Evolutionary conservation across 2,888 invertebrate genomes (phyloP).

Genomic region (Aleiodes testaceus): DNA sequence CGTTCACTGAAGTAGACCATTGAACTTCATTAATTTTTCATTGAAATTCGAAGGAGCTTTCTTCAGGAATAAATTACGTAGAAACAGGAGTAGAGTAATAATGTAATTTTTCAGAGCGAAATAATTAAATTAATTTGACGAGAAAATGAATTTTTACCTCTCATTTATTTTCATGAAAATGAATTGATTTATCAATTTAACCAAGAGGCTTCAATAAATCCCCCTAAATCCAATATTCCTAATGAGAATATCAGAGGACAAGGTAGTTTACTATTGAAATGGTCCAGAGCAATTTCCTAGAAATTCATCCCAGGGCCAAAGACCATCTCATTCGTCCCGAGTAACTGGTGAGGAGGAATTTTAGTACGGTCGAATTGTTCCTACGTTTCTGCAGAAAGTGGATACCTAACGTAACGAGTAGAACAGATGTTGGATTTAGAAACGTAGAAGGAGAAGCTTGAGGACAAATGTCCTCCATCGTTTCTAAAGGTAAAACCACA

Average conservation of each 20-base stretch:
- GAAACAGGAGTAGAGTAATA: no score
- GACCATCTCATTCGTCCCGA: constrained; percentile 16
- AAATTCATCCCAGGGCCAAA: constrained; percentile 1
- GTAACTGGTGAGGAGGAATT: constrained; percentile 18
- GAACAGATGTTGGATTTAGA: constrained; percentile 14
- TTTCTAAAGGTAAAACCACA: constrained; percentile 19
- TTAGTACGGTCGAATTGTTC: constrained; percentile 21
- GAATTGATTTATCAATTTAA: neutral
- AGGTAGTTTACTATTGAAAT: constrained; percentile 11
- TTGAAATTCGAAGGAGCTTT: constrained; percentile 10
- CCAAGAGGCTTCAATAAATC: neutral
- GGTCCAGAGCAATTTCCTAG: constrained; percentile 7
- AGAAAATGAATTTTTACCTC: no score
- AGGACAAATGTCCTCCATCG: constrained; percentile 20
- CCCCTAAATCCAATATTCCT: neutral
- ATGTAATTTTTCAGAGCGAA: no score
- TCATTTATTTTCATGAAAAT: no score
- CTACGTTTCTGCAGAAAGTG: constrained; percentile 13
- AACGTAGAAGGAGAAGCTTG: constrained; percentile 13
- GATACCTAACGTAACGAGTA: constrained; percentile 13
- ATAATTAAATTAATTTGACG: no score
- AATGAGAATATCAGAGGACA: constrained; percentile 16
- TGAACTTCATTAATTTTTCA: constrained; percentile 28
- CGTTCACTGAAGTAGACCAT: neutral
- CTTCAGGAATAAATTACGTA: neutral